These are phyloP conservation scores for Achlya flavicornis DNA, from an alignment of 2,888 invertebrate genomes.

Conservation along the genomic window DNA sequence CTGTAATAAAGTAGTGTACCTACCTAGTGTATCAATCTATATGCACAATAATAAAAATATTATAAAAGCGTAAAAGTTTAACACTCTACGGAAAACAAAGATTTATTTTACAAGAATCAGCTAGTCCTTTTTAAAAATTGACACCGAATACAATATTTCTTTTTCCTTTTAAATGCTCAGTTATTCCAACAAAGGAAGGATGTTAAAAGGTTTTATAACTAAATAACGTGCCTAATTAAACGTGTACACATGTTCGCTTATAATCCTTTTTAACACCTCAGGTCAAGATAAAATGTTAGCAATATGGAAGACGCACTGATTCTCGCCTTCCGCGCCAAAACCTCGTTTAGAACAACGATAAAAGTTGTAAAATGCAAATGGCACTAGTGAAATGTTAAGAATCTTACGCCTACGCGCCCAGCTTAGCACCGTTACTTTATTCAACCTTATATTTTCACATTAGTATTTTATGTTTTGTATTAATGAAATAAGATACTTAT, in stretches of 20 bases:
- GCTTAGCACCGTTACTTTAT: conserved; percentile 67
- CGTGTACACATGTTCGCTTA: conserved; percentile 31
- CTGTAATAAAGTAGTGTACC: no score
- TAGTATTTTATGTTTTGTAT: conserved; percentile 43
- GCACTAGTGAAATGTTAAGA: conserved; percentile 76
- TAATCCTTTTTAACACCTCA: conserved; percentile 48
- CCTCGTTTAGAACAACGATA: conserved; percentile 76
- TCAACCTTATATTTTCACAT: conserved; percentile 62
- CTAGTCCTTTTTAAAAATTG: not conserved
- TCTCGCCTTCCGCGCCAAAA: conserved; percentile 63
- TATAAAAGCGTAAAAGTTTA: not conserved
- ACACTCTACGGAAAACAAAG: not conserved
- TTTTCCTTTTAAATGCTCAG: not conserved
- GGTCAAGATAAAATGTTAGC: conserved; percentile 57
- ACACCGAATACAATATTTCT: not conserved
- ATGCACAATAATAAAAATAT: not conserved
- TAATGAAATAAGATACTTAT: conserved; percentile 7
- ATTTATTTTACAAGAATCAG: not conserved
- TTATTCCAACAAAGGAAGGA: not conserved
- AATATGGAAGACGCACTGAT: conserved; percentile 61
- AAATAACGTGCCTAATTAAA: conserved; percentile 29
- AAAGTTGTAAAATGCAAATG: conserved; percentile 82
- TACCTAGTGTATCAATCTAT: no score
- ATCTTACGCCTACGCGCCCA: conserved; percentile 71
- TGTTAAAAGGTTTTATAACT: not conserved